Conservation (phyloP, 1,140 invertebrate genomes). For the Maconellicoccus hirsutus region DNA sequence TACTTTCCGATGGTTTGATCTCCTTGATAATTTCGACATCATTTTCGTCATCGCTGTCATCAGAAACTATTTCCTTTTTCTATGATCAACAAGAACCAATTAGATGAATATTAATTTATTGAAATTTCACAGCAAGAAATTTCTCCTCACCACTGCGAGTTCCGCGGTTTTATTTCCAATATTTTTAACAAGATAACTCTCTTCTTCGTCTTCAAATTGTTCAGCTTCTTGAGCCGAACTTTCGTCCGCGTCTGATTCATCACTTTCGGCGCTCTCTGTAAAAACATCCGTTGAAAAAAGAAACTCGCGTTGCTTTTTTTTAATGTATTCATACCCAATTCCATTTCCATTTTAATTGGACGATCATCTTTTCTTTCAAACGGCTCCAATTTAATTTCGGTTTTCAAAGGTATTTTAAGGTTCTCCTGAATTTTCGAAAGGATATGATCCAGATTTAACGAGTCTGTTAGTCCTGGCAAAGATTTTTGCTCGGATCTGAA, state of each 20-base stretch:
- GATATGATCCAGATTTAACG: conserved; percentile 15
- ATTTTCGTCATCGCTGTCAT: conserved; percentile 28
- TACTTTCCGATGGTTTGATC: conserved; percentile 30
- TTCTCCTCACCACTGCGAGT: neutral
- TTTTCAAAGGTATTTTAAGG: conserved; percentile 22
- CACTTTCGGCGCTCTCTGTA: neutral
- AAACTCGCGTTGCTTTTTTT: too few species aligned
- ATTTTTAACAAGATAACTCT: neutral
- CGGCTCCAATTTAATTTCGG: conserved; percentile 23
- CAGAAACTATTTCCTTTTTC: conserved; percentile 36
- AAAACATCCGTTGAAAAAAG: too few species aligned
- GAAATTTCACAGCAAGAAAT: too few species aligned
- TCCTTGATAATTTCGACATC: conserved; percentile 28
- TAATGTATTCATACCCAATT: neutral
- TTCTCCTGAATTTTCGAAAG: conserved; percentile 23
- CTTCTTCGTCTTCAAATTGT: conserved; percentile 24
- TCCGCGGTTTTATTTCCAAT: neutral
- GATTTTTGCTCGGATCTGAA: conserved; percentile 30
- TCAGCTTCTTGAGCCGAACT: neutral
- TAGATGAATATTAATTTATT: too few species aligned
- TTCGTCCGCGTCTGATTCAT: neutral
- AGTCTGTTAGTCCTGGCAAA: conserved; percentile 13
- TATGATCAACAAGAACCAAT: conserved; percentile 34
- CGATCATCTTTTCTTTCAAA: neutral
- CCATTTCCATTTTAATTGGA: conserved; percentile 11